phyloP scores from a whole-genome alignment of 30 jellyfish, hydroid and myxozoan species.

The Aurelia aurita complex sp. Pacific region DNA sequence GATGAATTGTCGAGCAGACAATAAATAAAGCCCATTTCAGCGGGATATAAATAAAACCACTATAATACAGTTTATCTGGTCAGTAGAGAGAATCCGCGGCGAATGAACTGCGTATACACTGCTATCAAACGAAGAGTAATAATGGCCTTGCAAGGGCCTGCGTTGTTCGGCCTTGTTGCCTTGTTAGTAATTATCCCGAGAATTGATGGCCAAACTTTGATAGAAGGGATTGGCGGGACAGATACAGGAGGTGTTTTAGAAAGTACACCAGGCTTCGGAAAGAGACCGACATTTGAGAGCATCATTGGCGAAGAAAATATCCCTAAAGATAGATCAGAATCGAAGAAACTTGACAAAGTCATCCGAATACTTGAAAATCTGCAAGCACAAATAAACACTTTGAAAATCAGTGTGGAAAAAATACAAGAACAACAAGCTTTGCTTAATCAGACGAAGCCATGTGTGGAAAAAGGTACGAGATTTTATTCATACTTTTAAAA shows the following conservation, averaged over 20 bases:
- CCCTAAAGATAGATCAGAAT: background rate
- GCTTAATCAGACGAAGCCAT: constrained; percentile 16
- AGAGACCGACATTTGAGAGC: constrained; percentile 1
- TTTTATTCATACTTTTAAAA: too few relatives aligned
- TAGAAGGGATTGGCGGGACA: background rate
- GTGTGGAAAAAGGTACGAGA: background rate
- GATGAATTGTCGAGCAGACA: constrained; percentile 31
- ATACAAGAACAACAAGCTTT: constrained; percentile 23
- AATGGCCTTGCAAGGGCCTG: constrained; percentile 12
- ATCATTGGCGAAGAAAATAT: background rate
- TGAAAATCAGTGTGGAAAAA: constrained; percentile 28
- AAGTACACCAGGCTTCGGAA: background rate
- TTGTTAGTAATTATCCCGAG: background rate
- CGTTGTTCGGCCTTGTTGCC: background rate
- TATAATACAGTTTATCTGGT: background rate
- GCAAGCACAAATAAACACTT: constrained; percentile 19
- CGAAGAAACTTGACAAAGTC: constrained; percentile 31
- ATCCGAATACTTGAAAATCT: constrained; percentile 24
- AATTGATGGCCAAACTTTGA: background rate
- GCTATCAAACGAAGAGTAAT: background rate
- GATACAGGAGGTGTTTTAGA: background rate
- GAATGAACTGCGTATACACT: background rate
- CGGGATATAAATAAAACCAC: constrained; percentile 1
- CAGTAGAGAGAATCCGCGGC: constrained; percentile 6
- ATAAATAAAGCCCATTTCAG: constrained; percentile 26